A percentile compares a stretch with the other conserved stretches of the same genome.
phyloP scores from a whole-genome alignment of 2,113 vertebrate species.

The Bos indicus region DNA sequence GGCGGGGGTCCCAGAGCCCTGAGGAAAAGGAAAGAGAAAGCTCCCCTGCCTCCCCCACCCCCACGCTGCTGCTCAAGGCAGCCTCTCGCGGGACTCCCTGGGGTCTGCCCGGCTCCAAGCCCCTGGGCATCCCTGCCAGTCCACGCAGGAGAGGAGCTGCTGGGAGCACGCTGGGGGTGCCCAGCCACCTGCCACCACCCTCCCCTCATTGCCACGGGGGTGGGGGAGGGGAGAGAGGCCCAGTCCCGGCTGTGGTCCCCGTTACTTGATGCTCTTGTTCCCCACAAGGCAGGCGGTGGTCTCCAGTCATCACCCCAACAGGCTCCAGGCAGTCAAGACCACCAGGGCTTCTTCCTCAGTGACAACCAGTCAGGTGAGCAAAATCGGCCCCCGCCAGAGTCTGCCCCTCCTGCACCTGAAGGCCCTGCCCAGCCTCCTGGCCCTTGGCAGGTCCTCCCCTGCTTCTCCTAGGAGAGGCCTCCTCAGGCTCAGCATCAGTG shows the following conservation, averaged over 20 bases:
- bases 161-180: neutral
- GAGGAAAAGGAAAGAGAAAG: neutral
- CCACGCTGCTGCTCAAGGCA: neutral
- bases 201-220: neutral
- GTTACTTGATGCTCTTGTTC: conserved; percentile 71
- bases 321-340: conserved; percentile 85
- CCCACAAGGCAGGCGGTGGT: conserved; percentile 92
- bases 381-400: neutral
- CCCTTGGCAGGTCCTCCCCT: neutral
- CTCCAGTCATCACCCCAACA: conserved; percentile 87
- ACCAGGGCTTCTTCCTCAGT: conserved; percentile 77
- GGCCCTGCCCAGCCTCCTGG: neutral
- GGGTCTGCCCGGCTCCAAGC: neutral
- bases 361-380: conserved; percentile 88
- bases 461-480: neutral
- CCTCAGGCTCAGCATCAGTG: neutral
- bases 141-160: neutral
- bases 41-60: neutral
- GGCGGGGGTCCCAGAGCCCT: neutral
- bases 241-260: neutral
- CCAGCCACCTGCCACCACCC: neutral
- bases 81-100: neutral
- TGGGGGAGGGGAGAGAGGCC: neutral
- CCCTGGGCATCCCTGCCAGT: neutral
- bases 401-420: neutral